Evolutionary conservation across 2,113 vertebrate genomes (phyloP).

Genomic region (Rhabdornis inornatus): DNA sequence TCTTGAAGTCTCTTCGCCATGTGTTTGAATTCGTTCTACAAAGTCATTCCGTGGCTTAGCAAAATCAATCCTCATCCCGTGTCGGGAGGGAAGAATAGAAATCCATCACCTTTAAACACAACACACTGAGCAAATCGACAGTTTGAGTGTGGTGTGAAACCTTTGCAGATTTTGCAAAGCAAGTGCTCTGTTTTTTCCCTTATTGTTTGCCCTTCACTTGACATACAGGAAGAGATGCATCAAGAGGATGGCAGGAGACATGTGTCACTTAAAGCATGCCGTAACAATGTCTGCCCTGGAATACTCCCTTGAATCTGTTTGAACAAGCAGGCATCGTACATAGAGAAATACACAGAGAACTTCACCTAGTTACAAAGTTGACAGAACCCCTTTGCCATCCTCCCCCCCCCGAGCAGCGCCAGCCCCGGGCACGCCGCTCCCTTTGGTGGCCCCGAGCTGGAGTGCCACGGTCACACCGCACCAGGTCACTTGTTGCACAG

Average conservation of each 20-base stretch:
- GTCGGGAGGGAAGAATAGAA: neutral
- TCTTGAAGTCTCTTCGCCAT: neutral
- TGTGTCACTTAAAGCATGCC: slow-evolving; percentile 34
- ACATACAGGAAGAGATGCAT: slow-evolving; percentile 71
- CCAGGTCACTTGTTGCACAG: slow-evolving; percentile 73
- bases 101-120: neutral
- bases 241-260: slow-evolving; percentile 44
- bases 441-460: neutral
- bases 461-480: neutral
- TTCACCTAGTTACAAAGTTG: slow-evolving; percentile 65
- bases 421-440: neutral
- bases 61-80: slow-evolving; percentile 33
- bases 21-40: slow-evolving; percentile 45
- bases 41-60: slow-evolving; percentile 36
- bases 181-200: slow-evolving; percentile 43
- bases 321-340: slow-evolving; percentile 48
- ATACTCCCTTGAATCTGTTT: slow-evolving; percentile 16
- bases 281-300: slow-evolving; percentile 19
- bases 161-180: slow-evolving; percentile 36
- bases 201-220: slow-evolving; percentile 79
- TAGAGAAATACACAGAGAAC: neutral
- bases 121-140: neutral
- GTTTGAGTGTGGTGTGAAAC: neutral
- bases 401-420: neutral
- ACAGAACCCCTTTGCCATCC: neutral